Base-by-base conservation (phyloP, 2,113 vertebrate genomes). In the Petromus typicus region DNA sequence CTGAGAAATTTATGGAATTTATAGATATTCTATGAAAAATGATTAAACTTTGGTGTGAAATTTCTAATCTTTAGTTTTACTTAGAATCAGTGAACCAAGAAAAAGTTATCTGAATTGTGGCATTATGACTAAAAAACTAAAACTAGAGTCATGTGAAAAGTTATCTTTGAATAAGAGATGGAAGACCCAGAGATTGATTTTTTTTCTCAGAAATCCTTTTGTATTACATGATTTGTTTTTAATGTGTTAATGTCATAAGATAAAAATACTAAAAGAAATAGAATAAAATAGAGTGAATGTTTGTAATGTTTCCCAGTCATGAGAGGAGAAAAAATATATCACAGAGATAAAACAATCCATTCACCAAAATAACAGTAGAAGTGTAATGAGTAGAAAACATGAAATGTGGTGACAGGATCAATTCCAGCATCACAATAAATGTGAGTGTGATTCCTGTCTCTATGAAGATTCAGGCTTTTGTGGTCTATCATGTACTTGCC, bases 31-130 rank as follows among this genome's bases (percentile, higher is more conserved):
- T 66, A 8, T 18, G 1, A 48, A 73, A 66, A 92, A 25, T 48
- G 48, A 54, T 82, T 83, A 83, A 87, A 13, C 66, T 86, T 92
- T 59, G 64, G 32, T 90, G 12, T 90, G 63, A 86, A 78, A 40
- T 43, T 92, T 95, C 20, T 87, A 81, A 85, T 43, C 4, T 40
- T 94, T 25, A 34, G 54, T 61, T 63, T 85, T 94, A 17, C 43
- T 3, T 89, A 75, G 86, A 94, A 48, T 78, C 34, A 32, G 5
- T 67, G 34, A 64, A 76, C 51, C 1, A 82, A 94, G 37, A 80
- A 89, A 69, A 76, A 79, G 23, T 82, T 59, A 71, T 78, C 27
- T 40, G 8, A 66, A 17, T 23, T 79, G 22, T 37, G 17, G 3
- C 10, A 80, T 51, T 89, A 66, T 54, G 78, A 34, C 13, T 82